These are phyloP conservation scores for Phortica magna DNA, from an alignment of 2,888 invertebrate species.

Conservation along the genomic window DNA sequence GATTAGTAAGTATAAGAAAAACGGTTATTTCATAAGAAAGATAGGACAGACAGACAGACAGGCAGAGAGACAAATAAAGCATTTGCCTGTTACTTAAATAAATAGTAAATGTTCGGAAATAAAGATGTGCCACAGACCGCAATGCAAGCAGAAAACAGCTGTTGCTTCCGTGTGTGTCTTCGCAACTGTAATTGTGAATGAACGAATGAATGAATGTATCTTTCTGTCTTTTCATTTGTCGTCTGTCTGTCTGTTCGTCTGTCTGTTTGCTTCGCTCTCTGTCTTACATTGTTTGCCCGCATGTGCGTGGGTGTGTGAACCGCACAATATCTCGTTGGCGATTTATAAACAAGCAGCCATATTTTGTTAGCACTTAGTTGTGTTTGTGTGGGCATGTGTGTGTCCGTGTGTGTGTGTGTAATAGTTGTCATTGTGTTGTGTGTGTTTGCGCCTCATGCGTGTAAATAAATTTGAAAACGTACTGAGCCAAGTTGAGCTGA, in stretches of 20 bases:
- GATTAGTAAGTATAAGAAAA: too few species aligned
- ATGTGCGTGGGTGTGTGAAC: constrained; percentile 19
- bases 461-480: constrained; percentile 23
- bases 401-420: not conserved
- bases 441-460: constrained; percentile 4
- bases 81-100: too few species aligned
- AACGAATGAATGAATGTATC: constrained; percentile 1
- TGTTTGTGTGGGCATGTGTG: not conserved
- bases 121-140: constrained; percentile 27
- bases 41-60: too few species aligned
- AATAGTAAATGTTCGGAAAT: not conserved
- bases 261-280: too few species aligned
- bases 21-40: too few species aligned
- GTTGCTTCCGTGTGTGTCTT: constrained; percentile 13
- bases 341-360: constrained; percentile 53
- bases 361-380: constrained; percentile 41
- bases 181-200: not conserved
- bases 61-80: too few species aligned
- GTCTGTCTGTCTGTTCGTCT: not conserved
- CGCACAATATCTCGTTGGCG: constrained; percentile 44
- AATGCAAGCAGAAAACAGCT: constrained; percentile 31
- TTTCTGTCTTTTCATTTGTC: not conserved
- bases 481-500: not conserved
- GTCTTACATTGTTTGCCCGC: not conserved
- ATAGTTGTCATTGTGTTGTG: not conserved